These are phyloP conservation scores for Ardeotis arabs DNA, from an alignment of 2,113 vertebrate species.

Conservation along the genomic window DNA sequence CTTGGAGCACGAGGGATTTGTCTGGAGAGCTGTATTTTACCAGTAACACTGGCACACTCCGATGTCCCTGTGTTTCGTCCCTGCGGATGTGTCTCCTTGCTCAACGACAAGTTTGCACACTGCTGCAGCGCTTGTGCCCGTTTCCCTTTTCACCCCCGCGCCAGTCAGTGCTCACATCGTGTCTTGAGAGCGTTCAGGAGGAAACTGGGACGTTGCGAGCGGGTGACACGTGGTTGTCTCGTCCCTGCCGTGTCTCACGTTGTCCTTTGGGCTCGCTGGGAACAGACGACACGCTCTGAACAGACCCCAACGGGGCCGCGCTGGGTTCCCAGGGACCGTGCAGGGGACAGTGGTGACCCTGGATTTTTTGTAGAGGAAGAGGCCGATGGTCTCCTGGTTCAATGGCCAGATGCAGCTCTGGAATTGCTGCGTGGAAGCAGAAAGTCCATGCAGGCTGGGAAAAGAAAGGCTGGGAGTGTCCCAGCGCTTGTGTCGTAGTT, in stretches of 20 bases:
- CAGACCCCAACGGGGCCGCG: background rate
- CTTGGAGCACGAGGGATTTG: background rate
- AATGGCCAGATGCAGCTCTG: background rate
- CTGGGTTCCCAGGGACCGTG: background rate
- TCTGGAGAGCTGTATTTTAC: background rate
- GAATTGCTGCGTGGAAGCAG: background rate
- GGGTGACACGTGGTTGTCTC: background rate
- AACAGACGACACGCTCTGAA: background rate
- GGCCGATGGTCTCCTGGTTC: background rate
- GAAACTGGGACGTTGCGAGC: background rate
- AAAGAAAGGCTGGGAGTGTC: background rate
- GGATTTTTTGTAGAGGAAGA: background rate
- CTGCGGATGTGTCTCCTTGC: background rate
- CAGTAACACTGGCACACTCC: background rate
- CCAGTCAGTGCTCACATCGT: too few relatives aligned
- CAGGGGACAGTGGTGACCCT: background rate
- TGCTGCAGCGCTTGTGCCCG: background rate
- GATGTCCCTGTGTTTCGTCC: background rate
- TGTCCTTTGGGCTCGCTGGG: background rate
- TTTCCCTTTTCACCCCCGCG: background rate
- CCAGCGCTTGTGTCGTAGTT: too few relatives aligned
- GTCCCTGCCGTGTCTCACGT: background rate
- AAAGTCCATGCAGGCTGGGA: background rate
- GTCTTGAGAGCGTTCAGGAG: background rate
- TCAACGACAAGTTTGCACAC: background rate